Evolutionary conservation across 1,140 invertebrate species (phyloP).

Genomic region (Paracyclopina nana): DNA sequence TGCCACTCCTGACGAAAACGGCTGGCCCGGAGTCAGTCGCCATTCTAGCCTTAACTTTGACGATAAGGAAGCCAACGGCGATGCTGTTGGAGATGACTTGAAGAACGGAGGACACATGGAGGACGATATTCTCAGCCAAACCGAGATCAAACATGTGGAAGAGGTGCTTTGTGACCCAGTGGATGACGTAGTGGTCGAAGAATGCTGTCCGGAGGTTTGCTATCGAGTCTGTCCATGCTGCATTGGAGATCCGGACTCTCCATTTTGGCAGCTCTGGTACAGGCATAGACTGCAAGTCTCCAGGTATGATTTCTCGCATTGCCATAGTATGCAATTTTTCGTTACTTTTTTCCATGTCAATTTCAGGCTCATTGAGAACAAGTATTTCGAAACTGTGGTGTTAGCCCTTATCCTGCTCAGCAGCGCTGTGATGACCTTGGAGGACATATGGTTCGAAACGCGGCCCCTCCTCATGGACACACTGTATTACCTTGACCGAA

Average conservation of each 20-base stretch:
- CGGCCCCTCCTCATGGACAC: conserved; percentile 75
- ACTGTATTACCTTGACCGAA: conserved; percentile 87
- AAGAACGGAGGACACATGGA: neutral
- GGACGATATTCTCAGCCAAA: neutral
- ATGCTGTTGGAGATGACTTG: neutral
- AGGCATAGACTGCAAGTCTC: conserved; percentile 65
- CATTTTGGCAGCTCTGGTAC: conserved; percentile 82
- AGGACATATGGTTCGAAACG: conserved; percentile 80
- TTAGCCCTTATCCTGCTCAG: conserved; percentile 94
- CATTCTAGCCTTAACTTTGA: neutral
- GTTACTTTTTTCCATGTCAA: neutral
- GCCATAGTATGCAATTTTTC: no score
- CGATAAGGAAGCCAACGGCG: neutral
- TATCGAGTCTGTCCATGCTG: conserved; percentile 65
- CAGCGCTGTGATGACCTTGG: conserved; percentile 85
- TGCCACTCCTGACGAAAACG: neutral
- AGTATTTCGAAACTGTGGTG: conserved; percentile 96
- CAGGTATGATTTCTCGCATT: conserved; percentile 3
- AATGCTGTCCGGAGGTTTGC: conserved; percentile 28
- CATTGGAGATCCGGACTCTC: conserved; percentile 67
- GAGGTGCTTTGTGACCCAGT: conserved; percentile 11
- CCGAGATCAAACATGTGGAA: neutral
- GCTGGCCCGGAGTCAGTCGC: neutral
- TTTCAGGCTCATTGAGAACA: conserved; percentile 88
- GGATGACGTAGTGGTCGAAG: conserved; percentile 14